Conservation (phyloP, 2,113 vertebrate species). For the rat (Rattus norvegicus) region DNA sequence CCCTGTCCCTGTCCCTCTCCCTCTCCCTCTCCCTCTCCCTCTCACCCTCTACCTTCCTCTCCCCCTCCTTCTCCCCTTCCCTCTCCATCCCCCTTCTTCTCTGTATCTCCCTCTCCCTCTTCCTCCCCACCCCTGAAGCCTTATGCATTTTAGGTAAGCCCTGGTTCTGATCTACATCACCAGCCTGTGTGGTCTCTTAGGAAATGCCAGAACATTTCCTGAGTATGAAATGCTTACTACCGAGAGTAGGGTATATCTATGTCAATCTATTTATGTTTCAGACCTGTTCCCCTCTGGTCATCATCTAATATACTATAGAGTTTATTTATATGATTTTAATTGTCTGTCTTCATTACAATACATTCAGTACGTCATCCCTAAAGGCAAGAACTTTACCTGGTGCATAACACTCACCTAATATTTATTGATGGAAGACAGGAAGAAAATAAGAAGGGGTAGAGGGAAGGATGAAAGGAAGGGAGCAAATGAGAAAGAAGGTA, state of each 20-base stretch:
- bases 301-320: not conserved
- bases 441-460: not conserved
- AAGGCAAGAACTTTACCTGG: not conserved
- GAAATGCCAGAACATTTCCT: not conserved
- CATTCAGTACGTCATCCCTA: not conserved
- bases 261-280: not conserved
- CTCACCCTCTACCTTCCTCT: not conserved
- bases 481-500: not conserved
- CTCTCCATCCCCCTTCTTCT: not conserved
- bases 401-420: not conserved
- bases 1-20: not conserved
- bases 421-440: slow-evolving; percentile 1
- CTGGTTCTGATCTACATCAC: not conserved
- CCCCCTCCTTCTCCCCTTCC: no score
- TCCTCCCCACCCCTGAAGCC: not conserved
- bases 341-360: not conserved
- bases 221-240: not conserved
- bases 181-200: not conserved
- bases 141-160: not conserved
- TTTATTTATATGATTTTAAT: slow-evolving; percentile 2
- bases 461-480: not conserved
- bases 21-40: not conserved
- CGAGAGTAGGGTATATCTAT: not conserved
- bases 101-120: not conserved
- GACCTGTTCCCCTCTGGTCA: not conserved